Conservation (phyloP, 2,113 vertebrate genomes). For the Poecile atricapillus region DNA sequence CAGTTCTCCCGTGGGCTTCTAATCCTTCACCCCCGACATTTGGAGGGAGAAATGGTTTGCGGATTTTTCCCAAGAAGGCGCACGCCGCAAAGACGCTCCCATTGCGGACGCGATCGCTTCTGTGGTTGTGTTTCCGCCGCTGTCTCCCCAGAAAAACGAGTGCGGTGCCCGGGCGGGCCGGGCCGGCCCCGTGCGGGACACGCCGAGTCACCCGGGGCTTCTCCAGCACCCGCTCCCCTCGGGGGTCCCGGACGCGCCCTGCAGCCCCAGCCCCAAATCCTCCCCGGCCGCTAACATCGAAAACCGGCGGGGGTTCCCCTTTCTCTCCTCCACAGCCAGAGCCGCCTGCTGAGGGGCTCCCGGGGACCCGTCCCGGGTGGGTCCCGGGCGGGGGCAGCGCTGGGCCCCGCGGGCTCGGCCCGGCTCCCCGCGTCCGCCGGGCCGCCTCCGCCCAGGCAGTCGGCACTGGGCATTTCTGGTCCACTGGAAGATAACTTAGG, state of each 20-base stretch:
- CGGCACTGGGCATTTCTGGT: background rate
- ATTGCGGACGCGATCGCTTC: background rate
- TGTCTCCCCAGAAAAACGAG: background rate
- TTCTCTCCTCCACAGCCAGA: background rate
- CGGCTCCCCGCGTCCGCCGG: background rate
- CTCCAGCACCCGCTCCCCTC: background rate
- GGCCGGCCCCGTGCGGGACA: background rate
- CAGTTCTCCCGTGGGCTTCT: background rate
- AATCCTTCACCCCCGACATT: background rate
- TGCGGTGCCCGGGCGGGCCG: background rate
- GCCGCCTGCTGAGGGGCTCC: background rate
- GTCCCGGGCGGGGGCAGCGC: background rate
- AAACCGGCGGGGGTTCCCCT: background rate
- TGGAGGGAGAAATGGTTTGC: background rate
- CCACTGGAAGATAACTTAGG: conserved; percentile 53
- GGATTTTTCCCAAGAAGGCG: background rate
- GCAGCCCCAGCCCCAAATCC: background rate
- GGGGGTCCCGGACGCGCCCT: background rate
- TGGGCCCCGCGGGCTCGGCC: background rate
- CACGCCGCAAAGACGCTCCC: background rate
- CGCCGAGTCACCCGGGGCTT: background rate
- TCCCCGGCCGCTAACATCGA: background rate
- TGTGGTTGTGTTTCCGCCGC: background rate
- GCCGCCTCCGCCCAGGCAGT: background rate
- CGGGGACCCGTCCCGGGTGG: background rate